Conservation (phyloP, 2,113 vertebrate species). For the Chroicocephalus ridibundus region DNA sequence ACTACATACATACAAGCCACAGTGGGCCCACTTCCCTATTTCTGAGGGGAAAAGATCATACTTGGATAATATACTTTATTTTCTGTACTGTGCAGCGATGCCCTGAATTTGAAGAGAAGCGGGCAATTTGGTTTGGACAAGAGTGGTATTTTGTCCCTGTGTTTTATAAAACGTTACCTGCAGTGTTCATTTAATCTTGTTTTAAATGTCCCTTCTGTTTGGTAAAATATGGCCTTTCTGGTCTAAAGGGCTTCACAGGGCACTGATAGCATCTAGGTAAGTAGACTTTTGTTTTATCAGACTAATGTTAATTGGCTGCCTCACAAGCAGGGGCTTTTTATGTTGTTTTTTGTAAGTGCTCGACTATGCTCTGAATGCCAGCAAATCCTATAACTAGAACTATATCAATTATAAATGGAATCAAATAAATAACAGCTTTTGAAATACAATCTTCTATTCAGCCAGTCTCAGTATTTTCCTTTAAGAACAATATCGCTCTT, state of each 20-base stretch:
- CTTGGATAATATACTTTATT: background rate
- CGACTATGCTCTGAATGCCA: background rate
- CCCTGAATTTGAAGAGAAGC: background rate
- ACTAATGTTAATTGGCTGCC: background rate
- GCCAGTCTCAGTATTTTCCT: background rate
- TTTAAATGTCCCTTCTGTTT: background rate
- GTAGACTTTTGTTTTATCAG: background rate
- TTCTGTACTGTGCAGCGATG: fast-evolving
- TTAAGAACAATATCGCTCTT: background rate
- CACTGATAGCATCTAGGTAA: background rate
- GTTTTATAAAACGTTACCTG: background rate
- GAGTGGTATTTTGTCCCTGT: background rate
- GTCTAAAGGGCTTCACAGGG: background rate
- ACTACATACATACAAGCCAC: background rate
- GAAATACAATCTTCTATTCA: background rate
- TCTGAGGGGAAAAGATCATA: background rate
- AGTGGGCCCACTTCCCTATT: background rate
- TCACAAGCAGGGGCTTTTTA: background rate
- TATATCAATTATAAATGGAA: background rate
- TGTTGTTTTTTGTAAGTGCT: background rate
- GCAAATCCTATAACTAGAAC: background rate
- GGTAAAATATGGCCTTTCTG: background rate
- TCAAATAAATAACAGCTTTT: background rate
- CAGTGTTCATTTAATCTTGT: background rate
- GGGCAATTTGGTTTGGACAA: background rate